Evolutionary conservation across 2,888 invertebrate genomes (phyloP).

Genomic region (Eupithecia pulchellata): DNA sequence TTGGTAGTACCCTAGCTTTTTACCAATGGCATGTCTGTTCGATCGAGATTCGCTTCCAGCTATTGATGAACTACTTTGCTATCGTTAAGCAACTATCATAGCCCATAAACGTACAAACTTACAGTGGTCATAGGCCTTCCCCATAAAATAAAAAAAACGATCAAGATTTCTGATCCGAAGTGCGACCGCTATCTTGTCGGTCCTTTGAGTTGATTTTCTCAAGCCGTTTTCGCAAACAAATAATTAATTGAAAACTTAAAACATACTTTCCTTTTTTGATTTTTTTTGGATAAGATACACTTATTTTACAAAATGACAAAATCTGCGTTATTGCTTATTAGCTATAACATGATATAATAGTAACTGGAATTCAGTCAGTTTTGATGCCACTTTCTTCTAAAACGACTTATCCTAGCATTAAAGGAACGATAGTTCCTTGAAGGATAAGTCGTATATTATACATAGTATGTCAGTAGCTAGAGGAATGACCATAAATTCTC

Average conservation of each 20-base stretch:
- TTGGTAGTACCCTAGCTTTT: conserved; percentile 77
- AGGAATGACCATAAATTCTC: no score
- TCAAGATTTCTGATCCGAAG: no score
- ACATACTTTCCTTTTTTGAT: no score
- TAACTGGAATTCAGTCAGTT: background rate
- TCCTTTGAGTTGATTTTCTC: background rate
- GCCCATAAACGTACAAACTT: background rate
- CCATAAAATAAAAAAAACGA: background rate
- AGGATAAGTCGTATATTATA: no score
- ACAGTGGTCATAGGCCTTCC: background rate
- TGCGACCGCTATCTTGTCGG: background rate
- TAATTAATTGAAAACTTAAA: background rate
- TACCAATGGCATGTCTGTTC: conserved; percentile 58
- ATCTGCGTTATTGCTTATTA: no score
- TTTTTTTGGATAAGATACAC: no score
- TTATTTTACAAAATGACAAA: no score
- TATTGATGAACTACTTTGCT: conserved; percentile 1
- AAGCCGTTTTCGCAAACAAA: background rate
- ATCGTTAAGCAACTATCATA: background rate
- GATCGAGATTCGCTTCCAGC: conserved; percentile 67
- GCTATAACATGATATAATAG: no score
- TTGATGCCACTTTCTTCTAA: background rate
- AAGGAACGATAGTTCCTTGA: no score
- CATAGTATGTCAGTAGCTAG: no score
- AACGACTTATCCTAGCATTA: background rate